Conservation (phyloP, 2,797 vertebrate species). For the Limnodromus scolopaceus region DNA sequence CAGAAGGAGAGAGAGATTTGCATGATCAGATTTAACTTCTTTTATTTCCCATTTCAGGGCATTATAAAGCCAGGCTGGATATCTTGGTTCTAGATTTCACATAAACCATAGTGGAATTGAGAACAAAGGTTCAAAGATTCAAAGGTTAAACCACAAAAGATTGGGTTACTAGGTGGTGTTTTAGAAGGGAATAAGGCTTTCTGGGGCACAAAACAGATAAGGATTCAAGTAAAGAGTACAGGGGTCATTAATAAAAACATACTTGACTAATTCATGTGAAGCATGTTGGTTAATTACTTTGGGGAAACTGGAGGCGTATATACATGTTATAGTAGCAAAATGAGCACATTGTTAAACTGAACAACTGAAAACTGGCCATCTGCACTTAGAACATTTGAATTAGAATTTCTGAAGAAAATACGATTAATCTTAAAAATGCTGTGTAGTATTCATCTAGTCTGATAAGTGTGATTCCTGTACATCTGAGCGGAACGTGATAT, state of each 20-base stretch:
- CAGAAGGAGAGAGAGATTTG: background rate
- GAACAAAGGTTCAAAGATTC: no score
- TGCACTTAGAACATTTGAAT: background rate
- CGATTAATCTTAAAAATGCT: background rate
- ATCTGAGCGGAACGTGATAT: background rate
- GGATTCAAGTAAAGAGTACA: background rate
- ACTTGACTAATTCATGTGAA: background rate
- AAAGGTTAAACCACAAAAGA: background rate
- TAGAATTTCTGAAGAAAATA: background rate
- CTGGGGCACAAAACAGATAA: background rate
- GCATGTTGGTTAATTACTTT: background rate
- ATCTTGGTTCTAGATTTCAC: background rate
- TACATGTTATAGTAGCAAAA: background rate
- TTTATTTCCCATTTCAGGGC: background rate
- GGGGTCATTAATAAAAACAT: background rate
- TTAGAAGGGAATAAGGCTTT: background rate
- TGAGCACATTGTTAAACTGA: background rate
- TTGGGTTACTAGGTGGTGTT: background rate
- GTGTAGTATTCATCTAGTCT: background rate
- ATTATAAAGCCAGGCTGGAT: background rate
- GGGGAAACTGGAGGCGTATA: background rate
- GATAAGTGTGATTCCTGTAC: background rate
- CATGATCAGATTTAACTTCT: background rate
- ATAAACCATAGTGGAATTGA: background rate
- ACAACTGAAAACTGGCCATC: background rate